phyloP scores from a whole-genome alignment of 2,888 invertebrate species.

The Galerucella pusilla region DNA sequence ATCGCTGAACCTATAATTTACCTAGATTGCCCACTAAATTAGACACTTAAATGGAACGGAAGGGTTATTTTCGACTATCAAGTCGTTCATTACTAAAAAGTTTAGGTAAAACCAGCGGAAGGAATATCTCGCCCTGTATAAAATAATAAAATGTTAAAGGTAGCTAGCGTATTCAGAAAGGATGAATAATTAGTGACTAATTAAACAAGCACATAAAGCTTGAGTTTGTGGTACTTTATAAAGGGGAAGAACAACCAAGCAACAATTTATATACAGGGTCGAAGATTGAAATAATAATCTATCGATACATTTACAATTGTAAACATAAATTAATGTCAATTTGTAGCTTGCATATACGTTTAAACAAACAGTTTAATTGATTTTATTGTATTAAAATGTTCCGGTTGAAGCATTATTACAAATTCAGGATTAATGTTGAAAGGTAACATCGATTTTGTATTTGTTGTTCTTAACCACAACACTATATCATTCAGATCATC shows the following conservation, averaged over 20 bases:
- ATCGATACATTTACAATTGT: too few relatives aligned
- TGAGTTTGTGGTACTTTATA: background rate
- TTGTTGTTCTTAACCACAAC: background rate
- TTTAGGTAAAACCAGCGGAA: constrained; percentile 5
- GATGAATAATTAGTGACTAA: constrained; percentile 2
- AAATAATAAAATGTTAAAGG: background rate
- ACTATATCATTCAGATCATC: too few relatives aligned
- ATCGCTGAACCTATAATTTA: constrained; percentile 38
- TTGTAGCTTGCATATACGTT: too few relatives aligned
- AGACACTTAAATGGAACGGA: constrained; percentile 35
- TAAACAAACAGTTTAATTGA: too few relatives aligned
- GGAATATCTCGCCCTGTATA: constrained; percentile 9
- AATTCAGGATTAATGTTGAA: background rate
- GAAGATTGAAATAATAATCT: background rate
- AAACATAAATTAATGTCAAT: background rate
- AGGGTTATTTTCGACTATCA: constrained; percentile 29
- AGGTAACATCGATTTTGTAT: background rate
- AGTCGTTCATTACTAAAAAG: constrained; percentile 15
- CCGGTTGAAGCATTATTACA: too few relatives aligned
- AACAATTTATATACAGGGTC: background rate
- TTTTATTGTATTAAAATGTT: too few relatives aligned
- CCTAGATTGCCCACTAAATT: constrained; percentile 38
- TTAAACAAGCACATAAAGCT: background rate
- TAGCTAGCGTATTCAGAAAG: background rate
- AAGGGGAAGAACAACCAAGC: background rate